Percentiles rank a stretch among this genome's conserved stretches.
These are phyloP conservation scores for Podargus strigoides DNA, from an alignment of 2,797 vertebrate genomes.

Conservation along the genomic window DNA sequence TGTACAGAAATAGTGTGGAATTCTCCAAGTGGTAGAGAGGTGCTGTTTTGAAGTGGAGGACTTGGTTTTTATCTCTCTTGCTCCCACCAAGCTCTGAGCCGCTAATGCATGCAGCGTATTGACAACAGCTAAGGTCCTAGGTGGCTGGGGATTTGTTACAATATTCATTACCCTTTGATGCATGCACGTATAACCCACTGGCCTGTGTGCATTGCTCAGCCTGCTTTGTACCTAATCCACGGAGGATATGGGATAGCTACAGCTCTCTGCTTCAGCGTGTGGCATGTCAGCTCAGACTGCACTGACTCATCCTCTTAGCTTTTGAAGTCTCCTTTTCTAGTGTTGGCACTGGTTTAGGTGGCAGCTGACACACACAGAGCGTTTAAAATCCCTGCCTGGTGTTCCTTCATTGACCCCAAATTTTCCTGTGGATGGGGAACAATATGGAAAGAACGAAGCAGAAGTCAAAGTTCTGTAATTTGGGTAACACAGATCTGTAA, in stretches of 20 bases:
- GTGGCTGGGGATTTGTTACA: not conserved
- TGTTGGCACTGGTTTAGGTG: not conserved
- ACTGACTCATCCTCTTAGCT: not conserved
- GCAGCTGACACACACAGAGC: not conserved
- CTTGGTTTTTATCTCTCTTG: not conserved
- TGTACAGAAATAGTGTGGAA: not conserved
- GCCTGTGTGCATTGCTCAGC: not conserved
- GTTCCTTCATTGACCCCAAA: not conserved
- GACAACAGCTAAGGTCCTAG: not conserved
- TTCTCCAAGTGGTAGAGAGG: not conserved
- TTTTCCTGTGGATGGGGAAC: not conserved
- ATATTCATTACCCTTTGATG: not conserved
- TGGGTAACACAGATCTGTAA: not conserved
- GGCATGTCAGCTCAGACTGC: not conserved
- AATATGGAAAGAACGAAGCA: not conserved
- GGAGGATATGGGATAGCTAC: not conserved
- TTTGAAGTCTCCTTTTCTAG: not conserved
- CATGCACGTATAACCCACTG: not conserved
- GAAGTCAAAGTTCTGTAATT: not conserved
- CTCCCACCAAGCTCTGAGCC: not conserved
- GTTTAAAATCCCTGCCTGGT: not conserved
- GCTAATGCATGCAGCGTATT: not conserved
- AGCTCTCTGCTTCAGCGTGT: not conserved
- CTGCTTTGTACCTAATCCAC: not conserved
- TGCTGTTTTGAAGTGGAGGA: not conserved